phyloP scores from a whole-genome alignment of 2,113 vertebrate genomes.

The Tupaia tana region DNA sequence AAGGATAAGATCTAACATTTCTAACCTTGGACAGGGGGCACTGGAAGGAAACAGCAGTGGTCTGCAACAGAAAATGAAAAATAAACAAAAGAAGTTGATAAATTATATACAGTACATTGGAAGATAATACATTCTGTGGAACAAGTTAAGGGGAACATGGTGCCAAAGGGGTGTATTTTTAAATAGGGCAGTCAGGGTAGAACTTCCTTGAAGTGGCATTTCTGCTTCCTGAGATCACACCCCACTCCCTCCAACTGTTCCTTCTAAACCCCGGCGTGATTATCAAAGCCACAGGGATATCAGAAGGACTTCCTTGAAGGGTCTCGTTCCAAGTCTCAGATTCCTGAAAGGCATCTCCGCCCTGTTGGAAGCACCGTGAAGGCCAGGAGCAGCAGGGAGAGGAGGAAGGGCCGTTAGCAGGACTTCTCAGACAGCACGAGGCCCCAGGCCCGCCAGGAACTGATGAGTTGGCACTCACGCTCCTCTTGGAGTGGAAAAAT shows the following conservation, averaged over 20 bases:
- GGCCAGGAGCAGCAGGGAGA: fast-evolving
- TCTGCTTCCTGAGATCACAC: fast-evolving
- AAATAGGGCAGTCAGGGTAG: neutral
- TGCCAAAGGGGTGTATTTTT: fast-evolving
- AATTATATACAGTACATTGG: fast-evolving
- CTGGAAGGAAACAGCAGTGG: fast-evolving
- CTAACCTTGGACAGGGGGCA: neutral
- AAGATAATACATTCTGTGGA: too few species aligned
- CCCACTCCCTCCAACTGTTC: fast-evolving
- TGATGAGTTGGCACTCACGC: neutral
- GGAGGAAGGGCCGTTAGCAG: fast-evolving
- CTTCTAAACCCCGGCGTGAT: fast-evolving
- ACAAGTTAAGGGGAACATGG: fast-evolving
- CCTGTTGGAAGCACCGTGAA: fast-evolving
- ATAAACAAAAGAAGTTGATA: neutral
- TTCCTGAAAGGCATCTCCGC: neutral
- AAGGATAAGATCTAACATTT: neutral
- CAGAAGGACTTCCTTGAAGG: neutral
- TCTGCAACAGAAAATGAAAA: neutral
- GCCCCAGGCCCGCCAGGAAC: fast-evolving
- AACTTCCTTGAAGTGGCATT: neutral
- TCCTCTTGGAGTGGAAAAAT: neutral
- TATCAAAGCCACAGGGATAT: neutral
- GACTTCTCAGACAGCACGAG: fast-evolving
- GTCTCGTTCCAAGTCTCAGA: neutral